Base-by-base conservation (phyloP, 2,113 vertebrate genomes). In the Choloepus hoffmanni region DNA sequence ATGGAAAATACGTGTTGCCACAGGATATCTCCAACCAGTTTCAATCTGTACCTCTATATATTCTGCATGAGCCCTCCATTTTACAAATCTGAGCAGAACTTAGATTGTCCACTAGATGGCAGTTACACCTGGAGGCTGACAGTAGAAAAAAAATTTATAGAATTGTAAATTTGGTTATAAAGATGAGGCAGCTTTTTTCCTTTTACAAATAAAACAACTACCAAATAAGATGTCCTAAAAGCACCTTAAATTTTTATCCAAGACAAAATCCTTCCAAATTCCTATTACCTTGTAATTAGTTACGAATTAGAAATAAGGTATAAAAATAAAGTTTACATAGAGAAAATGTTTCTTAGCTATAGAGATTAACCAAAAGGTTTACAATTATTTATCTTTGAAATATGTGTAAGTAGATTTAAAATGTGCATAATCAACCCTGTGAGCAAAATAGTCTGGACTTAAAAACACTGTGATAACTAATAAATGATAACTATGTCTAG, bases 41-140 rank as follows among this genome's bases (percentile, higher is more conserved):
- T 94, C 62, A 3, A 30, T 91, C 62, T 87, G 23, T 67, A 26
- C 53, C 12, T 85, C 30, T 21, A 14, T 10, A 19, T 19, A 62
- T 16, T 43, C 50, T 62, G 19, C 48, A 43, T 24, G 36, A 87
- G 26, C 4, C 2, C 4, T 72, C 50, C 72, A 5, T 33, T 60
- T 82, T 85, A 65, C 13, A 85, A 89, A 86, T 11, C 24, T 23
- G 53, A 92, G 68, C 33, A 93, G 10, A 33, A 60, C 30, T 87
- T 62, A 68, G 18, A 65, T 62, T 85, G 70, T 77, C 95, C 96
- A 97, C 96, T 97, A 96, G 96, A 85, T 93, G 96, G 96, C 92
- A 65, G 16, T 93, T 85, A 90, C 76, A 87, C n/a, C 15, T 16
- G 1, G 89, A 94, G 63, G 43, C 8, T 15, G 8, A 85, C 3